phyloP scores from a whole-genome alignment of 2,113 vertebrate genomes.

The Ranitomeya imitator region DNA sequence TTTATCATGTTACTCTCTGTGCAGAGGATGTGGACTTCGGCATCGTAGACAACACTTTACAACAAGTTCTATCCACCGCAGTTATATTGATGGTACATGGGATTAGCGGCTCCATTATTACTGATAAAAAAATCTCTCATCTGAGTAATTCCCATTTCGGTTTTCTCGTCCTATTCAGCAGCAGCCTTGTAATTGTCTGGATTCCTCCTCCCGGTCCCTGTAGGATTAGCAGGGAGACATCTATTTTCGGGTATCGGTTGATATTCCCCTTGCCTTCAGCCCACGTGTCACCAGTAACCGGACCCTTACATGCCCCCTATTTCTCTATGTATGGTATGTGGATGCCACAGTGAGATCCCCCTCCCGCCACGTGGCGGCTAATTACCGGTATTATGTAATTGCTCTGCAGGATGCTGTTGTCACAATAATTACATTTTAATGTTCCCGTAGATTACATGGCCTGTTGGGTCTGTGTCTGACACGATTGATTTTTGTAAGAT shows the following conservation, averaged over 20 bases:
- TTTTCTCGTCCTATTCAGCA: neutral
- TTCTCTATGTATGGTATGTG: neutral
- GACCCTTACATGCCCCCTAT: neutral
- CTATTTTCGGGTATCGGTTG: neutral
- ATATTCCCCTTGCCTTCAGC: neutral
- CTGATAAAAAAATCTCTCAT: constrained; percentile 14
- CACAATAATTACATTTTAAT: constrained; percentile 7
- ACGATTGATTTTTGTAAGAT: neutral
- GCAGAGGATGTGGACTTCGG: too few relatives aligned
- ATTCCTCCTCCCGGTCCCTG: neutral
- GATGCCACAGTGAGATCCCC: neutral
- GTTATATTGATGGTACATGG: neutral
- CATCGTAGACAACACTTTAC: too few relatives aligned
- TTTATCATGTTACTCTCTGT: too few relatives aligned
- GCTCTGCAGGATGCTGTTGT: neutral
- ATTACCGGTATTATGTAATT: constrained; percentile 42
- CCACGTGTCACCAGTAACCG: neutral
- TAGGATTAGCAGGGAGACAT: constrained; percentile 16
- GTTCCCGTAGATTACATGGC: neutral
- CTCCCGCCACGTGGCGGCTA: neutral
- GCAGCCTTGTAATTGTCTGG: neutral
- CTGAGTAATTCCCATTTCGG: neutral
- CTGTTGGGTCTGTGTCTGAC: neutral
- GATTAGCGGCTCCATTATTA: neutral
- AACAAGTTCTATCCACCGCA: too few relatives aligned